Base-by-base conservation (phyloP, 2,888 invertebrate genomes). In the Tiliacea aurago region DNA sequence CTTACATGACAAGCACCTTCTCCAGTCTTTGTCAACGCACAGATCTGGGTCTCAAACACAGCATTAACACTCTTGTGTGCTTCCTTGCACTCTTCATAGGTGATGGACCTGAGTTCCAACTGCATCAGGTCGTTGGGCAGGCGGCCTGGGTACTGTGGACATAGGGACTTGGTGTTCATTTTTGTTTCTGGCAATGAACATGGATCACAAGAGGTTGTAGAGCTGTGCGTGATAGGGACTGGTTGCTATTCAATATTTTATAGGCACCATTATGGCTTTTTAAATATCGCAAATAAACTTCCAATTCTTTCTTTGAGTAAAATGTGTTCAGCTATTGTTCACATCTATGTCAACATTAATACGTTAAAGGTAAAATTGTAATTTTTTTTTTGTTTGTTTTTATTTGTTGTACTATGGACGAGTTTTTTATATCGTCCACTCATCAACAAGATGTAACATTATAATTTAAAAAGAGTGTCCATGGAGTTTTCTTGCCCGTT, bases 11-110 rank as follows among this genome's bases (percentile, higher is more conserved):
- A 96, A 73, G 96, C 96, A 0, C 97, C 97, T 76, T 96, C 94
- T 0, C 97, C 97, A 0, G 91, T 90, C 45, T 94, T 92, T 0
- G 94, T 94, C 23, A 96, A 89, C 0, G 97, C 97, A 80, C 97
- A 97, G 41, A 97, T 92, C 84, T 97, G 97, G 0, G 97, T 96
- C 37, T 95, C 90, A 82, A 96, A 97, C 0, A 97, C 95, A 0
- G 94, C 94, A 62, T 93, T 91, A 13, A 94, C 91, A n/a, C 92
- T 91, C 65, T 93, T 91, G 71, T 97, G 96, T 0, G 96, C 96
- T 13, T 93, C 88, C 78, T 95, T 95, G 81, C 97, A 97, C 73
- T 95, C 93, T 13, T 95, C 95, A 71, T 95, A 94, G 0, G 95
- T 93, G 56, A 97, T 94, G 23, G 97, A 95, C 18, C 90, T 92